These are phyloP conservation scores for Myiagra hebetior DNA, from an alignment of 2,113 vertebrate species.

Conservation along the genomic window DNA sequence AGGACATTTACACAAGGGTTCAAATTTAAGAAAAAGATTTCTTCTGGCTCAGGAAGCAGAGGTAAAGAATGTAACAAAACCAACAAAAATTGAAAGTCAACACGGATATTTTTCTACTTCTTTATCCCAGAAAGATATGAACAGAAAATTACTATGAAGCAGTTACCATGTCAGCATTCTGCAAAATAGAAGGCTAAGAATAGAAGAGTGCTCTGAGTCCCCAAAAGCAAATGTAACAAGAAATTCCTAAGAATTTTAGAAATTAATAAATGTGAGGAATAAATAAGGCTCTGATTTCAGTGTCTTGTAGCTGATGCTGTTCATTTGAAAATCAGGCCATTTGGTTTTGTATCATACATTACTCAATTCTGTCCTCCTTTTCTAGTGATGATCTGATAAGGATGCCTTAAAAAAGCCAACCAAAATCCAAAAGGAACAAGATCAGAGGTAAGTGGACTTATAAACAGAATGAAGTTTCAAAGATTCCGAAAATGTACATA, in stretches of 20 bases:
- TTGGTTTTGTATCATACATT: background rate
- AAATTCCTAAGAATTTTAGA: background rate
- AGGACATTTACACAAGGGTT: background rate
- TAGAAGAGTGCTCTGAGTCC: background rate
- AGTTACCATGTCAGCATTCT: background rate
- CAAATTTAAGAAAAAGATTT: background rate
- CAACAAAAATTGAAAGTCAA: background rate
- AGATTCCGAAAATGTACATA: background rate
- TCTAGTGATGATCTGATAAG: background rate
- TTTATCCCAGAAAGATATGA: background rate
- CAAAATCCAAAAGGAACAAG: background rate
- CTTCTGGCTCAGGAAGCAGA: background rate
- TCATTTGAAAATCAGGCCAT: background rate
- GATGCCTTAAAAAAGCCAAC: background rate
- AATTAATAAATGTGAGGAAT: background rate
- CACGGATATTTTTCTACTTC: background rate
- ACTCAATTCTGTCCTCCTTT: background rate
- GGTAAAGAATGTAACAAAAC: background rate
- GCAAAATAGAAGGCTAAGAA: background rate
- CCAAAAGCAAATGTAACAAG: background rate
- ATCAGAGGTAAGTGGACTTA: background rate
- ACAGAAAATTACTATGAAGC: background rate
- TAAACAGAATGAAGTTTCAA: background rate
- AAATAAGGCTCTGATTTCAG: background rate
- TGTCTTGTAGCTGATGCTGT: fast-evolving